Conservation (phyloP, 2,888 invertebrate species). For the Crossocerus cetratus region DNA sequence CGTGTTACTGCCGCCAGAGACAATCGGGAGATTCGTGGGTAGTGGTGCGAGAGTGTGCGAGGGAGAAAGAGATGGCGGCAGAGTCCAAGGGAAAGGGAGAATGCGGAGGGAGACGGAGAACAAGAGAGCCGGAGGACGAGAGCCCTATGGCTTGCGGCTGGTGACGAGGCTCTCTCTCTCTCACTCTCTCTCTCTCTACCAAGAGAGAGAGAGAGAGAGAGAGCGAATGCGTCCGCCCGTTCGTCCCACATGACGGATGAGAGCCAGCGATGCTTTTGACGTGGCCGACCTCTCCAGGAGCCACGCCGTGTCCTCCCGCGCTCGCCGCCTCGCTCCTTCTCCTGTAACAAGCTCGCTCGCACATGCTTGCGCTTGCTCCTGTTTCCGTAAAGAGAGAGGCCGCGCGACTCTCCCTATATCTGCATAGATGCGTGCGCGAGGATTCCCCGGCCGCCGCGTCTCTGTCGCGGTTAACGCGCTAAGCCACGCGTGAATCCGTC, state of each 20-base stretch:
- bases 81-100: conserved; percentile 20
- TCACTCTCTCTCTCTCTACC: too few species aligned
- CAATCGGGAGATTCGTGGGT: conserved; percentile 26
- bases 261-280: conserved; percentile 72
- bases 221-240: conserved; percentile 65
- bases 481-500: conserved; percentile 75
- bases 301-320: conserved; percentile 41
- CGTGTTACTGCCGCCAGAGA: conserved; percentile 21
- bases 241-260: conserved; percentile 73
- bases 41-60: conserved; percentile 19
- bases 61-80: conserved; percentile 17
- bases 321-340: conserved; percentile 39
- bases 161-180: conserved; percentile 41
- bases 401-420: too few species aligned
- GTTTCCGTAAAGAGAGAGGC: background rate
- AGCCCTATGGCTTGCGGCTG: conserved; percentile 63
- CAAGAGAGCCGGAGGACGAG: conserved; percentile 46
- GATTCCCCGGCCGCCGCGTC: conserved; percentile 12
- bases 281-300: conserved; percentile 60
- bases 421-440: background rate
- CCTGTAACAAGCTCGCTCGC: conserved; percentile 21
- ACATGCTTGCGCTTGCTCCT: conserved; percentile 33
- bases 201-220: conserved; percentile 1
- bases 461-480: conserved; percentile 63
- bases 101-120: conserved; percentile 14